Base-by-base conservation (phyloP, 2,113 vertebrate species). In the Rhadina sibilatrix region DNA sequence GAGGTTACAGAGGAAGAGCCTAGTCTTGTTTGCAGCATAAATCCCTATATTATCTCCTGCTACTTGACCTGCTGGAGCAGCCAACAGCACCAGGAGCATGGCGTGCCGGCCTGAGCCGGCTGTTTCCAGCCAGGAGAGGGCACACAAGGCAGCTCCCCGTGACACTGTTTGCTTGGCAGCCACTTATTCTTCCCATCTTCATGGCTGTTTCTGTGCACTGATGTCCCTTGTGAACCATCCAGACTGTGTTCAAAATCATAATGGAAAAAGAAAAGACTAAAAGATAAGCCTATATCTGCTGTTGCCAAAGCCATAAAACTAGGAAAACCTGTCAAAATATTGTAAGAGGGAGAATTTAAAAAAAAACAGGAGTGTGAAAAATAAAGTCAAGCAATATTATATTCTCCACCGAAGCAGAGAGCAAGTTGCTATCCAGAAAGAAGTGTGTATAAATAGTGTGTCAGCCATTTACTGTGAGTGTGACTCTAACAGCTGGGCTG, bases 401-500 rank as follows among this genome's bases (percentile, higher is more conserved):
- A 94, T 96, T 95, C 83, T 81, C 56, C 63, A 69, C 42, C 40
- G 65, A 92, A 75, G 66, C 84, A 91, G 66, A 72, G 37, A 92
- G 53, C 87, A 89, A 95, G 95, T 93, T 95, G 94, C 66, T 96
- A 91, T 94, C 92, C 93, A 63, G 95, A 87, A 89, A 96, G 90
- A 89, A 91, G 97, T 93, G 94, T 88, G 70, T 93, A 76, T 92
- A 96, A 97, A 98, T 96, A 97, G 94, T 71, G 93, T 79, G 96
- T 92, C 97, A 97, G 92, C 96, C 98, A 96, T 97, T 96, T 97
- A 96, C 63, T 82, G 70, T 27, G 76, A 96, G 88, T 75, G 96
- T 74, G 94, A 96, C 94, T 96, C 92, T 74, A 96, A 97, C 98
- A 98, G 98, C 98, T 98, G 98, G 96, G 93, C 89, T 92, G 96